Conservation (phyloP, 2,888 invertebrate species). For the Lypha dubia region DNA sequence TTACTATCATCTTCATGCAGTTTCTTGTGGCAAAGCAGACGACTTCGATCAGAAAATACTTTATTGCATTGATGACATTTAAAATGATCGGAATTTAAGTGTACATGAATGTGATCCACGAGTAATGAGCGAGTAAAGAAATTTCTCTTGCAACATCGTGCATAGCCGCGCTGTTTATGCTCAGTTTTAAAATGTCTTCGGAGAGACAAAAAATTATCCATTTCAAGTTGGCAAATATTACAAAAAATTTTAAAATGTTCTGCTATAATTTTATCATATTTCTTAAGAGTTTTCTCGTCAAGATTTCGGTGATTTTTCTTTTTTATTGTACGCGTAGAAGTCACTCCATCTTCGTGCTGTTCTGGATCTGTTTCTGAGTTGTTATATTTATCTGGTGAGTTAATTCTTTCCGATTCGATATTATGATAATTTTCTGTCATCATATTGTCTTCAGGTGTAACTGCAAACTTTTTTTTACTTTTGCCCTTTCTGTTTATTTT, state of each 20-base stretch:
- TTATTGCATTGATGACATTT: constrained; percentile 79
- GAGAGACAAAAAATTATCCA: constrained; percentile 74
- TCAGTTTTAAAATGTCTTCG: constrained; percentile 71
- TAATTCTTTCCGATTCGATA: neutral
- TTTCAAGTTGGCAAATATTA: constrained; percentile 48
- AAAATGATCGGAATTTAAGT: constrained; percentile 81
- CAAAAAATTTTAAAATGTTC: constrained; percentile 65
- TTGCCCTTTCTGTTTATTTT: constrained; percentile 6
- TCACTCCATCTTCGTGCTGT: neutral
- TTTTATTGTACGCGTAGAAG: neutral
- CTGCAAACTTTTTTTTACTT: neutral
- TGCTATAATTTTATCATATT: constrained; percentile 59
- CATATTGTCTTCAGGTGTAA: neutral
- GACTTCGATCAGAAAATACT: constrained; percentile 78
- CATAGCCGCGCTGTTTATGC: constrained; percentile 78
- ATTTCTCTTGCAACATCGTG: constrained; percentile 80
- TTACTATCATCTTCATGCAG: constrained; percentile 77
- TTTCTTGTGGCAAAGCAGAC: constrained; percentile 77
- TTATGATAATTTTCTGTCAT: neutral
- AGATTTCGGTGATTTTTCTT: constrained; percentile 63
- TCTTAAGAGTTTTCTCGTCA: constrained; percentile 70
- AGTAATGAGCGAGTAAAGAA: constrained; percentile 79
- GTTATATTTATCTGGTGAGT: constrained; percentile 14
- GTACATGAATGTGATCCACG: constrained; percentile 81
- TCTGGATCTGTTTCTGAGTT: constrained; percentile 48